Conservation (phyloP, 2,797 vertebrate species). For the Vespertilio murinus region DNA sequence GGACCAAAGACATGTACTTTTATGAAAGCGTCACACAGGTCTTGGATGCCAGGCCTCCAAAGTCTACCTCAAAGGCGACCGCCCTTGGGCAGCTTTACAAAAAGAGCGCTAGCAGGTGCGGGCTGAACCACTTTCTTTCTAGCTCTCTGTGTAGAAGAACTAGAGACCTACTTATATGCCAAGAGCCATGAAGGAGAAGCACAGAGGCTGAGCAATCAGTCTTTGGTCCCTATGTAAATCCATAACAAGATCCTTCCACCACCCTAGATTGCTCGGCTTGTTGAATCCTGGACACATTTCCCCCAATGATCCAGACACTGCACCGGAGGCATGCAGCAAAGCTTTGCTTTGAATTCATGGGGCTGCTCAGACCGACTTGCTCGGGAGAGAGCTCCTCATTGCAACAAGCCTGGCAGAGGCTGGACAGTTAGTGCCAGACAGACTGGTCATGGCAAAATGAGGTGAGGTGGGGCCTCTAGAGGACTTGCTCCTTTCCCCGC, state of each 20-base stretch:
- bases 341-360: not conserved
- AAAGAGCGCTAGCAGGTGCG: not conserved
- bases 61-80: constrained; percentile 40
- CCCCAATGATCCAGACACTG: not conserved
- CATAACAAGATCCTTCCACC: constrained; percentile 4
- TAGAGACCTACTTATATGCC: not conserved
- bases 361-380: not conserved
- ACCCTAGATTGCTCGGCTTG: not conserved
- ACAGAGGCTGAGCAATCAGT: not conserved
- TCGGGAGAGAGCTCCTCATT: not conserved
- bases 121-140: not conserved
- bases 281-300: not conserved
- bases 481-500: not conserved
- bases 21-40: not conserved
- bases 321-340: not conserved
- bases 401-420: not conserved
- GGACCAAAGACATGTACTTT: constrained; percentile 16
- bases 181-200: constrained; percentile 1
- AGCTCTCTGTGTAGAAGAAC: not conserved
- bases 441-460: not conserved
- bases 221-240: constrained; percentile 48
- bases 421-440: not conserved
- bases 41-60: constrained; percentile 33
- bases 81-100: not conserved
- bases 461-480: not conserved